These are phyloP conservation scores for Lochmaea crataegi DNA, from an alignment of 2,888 invertebrate genomes.

Conservation along the genomic window DNA sequence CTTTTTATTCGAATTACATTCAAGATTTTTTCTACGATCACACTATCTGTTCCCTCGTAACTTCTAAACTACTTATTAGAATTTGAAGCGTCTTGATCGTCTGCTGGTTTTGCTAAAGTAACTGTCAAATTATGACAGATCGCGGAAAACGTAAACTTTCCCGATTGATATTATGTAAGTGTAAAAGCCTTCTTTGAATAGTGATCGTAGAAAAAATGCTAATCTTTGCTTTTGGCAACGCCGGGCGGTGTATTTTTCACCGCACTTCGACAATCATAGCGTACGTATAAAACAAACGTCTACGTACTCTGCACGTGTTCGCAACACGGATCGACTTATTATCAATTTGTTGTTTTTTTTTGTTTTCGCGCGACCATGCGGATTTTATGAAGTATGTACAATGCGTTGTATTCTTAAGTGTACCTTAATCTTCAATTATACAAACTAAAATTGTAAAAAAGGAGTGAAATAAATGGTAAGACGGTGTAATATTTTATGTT, in stretches of 20 bases:
- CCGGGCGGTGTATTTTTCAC: conserved; percentile 8
- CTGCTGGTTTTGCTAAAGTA: too few species aligned
- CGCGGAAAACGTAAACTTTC: too few species aligned
- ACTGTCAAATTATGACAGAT: too few species aligned
- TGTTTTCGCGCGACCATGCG: conserved; percentile 17
- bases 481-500: too few species aligned
- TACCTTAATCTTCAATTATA: background rate
- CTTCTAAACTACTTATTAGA: too few species aligned
- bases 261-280: conserved; percentile 36
- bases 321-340: conserved; percentile 39
- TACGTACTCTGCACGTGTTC: conserved; percentile 47
- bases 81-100: too few species aligned
- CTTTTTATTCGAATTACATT: too few species aligned
- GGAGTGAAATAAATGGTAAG: background rate
- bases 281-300: conserved; percentile 22
- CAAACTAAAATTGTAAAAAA: background rate
- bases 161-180: too few species aligned
- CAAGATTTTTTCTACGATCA: too few species aligned
- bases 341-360: conserved; percentile 29
- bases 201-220: too few species aligned
- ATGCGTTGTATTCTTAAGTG: background rate
- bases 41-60: too few species aligned
- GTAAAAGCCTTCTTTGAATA: too few species aligned
- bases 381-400: background rate
- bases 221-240: conserved; percentile 26